phyloP scores from a whole-genome alignment of 2,888 invertebrate genomes.

The Drosophila subsilvestris region DNA sequence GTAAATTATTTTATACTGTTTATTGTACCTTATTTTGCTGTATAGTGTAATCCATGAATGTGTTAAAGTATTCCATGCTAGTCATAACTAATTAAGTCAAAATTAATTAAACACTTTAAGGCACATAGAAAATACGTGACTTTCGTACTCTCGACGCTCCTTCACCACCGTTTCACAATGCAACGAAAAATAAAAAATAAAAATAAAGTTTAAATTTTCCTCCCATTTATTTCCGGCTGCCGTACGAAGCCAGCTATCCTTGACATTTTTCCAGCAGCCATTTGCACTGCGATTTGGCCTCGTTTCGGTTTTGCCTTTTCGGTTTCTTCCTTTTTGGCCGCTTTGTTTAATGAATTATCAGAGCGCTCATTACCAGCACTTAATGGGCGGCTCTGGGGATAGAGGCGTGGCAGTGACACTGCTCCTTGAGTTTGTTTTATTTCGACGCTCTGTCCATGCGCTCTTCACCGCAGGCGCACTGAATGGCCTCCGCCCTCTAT shows the following conservation, averaged over 20 bases:
- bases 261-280: slow-evolving; percentile 63
- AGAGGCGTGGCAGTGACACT: slow-evolving; percentile 55
- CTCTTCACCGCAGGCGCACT: slow-evolving; percentile 47
- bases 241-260: slow-evolving; percentile 57
- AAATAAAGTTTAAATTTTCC: slow-evolving; percentile 28
- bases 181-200: background rate
- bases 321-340: slow-evolving; percentile 16
- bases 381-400: slow-evolving; percentile 19
- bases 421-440: slow-evolving; percentile 42
- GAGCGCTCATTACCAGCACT: slow-evolving; percentile 65
- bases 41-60: too few species aligned
- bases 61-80: too few species aligned
- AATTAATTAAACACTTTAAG: slow-evolving; percentile 7
- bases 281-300: slow-evolving; percentile 50
- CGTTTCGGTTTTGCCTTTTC: slow-evolving; percentile 21
- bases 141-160: slow-evolving; percentile 5
- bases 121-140: background rate
- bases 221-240: slow-evolving; percentile 45
- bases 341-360: slow-evolving; percentile 63
- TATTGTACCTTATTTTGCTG: too few species aligned
- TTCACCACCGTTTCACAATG: background rate
- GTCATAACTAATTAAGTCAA: background rate
- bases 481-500: slow-evolving; percentile 12
- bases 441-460: slow-evolving; percentile 33
- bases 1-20: too few species aligned